Base-by-base conservation (phyloP, 92 coral and sea anemone species). In the Muricea muricata region DNA sequence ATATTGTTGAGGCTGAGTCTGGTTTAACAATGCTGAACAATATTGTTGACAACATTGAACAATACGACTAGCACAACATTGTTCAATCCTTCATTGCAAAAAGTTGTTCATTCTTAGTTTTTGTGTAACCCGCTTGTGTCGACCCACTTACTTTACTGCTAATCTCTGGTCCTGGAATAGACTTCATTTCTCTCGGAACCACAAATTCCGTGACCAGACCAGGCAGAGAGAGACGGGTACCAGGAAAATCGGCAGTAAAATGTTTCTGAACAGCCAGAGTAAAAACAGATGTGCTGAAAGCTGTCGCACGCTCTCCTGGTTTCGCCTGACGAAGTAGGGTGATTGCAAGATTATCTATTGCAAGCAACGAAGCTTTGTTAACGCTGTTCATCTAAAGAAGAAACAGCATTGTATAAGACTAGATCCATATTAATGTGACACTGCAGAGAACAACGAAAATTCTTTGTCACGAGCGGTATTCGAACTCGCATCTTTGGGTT, bases 201-300 rank as follows among this genome's bases (percentile, higher is more conserved):
- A 32, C 23, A 55, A 78, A 56, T 78, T 78, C 83, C 31, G 37
- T 78, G 52, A 58, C 30, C 11, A 56, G 83, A 32, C 17, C 37
- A 21, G 83, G 46, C 20, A 78, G 55, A 28, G 41, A 33, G 20
- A 78, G 71, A 18, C 56, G 48, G n/a, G 14, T 56, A 56, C 83
- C 83, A 6, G 71, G 54, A 57, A 78, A 55, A 17, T 31, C 65
- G 29, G 15, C 6, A 11, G 67, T 35, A 26, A 56, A 58, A 39
- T 78, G 69, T 78, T 78, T 56, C 71, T 78, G 83, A 7, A 78
- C 46, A 11, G 67, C 83, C 9, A 78, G 35, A 34, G 23, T 78
- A 7, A 78, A 25, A n/a, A n/a, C 10, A 18, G 83, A 26, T 24
- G 71, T 56, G 17, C 21, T 1, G 23, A 78, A 10, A 20, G 37